Evolutionary conservation across 1,140 invertebrate genomes (phyloP).

Genomic region (Atta colombica): DNA sequence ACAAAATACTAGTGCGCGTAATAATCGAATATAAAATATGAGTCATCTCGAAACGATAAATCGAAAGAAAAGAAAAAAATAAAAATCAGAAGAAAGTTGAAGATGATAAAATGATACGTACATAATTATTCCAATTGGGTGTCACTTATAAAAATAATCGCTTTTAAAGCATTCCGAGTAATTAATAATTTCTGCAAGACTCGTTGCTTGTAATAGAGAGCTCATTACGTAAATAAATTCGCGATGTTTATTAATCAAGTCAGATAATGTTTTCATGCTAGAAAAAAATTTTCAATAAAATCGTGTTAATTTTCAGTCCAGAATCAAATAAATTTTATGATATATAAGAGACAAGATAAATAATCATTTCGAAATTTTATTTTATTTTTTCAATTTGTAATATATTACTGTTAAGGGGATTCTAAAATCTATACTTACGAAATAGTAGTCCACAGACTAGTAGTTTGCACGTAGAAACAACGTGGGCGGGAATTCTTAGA

Average conservation of each 20-base stretch:
- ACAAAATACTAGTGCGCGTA: background rate
- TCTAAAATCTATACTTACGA: too few relatives aligned
- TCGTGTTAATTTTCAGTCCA: background rate
- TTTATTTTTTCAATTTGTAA: background rate
- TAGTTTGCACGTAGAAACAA: too few relatives aligned
- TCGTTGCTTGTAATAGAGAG: too few relatives aligned
- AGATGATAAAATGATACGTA: background rate
- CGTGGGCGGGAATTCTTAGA: too few relatives aligned
- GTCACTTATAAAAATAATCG: background rate
- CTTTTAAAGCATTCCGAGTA: too few relatives aligned
- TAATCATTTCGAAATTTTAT: background rate
- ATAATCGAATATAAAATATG: conserved; percentile 2
- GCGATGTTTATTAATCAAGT: background rate
- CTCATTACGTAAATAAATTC: background rate
- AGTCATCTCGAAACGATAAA: background rate
- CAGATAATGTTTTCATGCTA: background rate
- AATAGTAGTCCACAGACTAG: too few relatives aligned
- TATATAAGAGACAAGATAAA: background rate
- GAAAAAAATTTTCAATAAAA: background rate
- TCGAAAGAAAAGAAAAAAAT: background rate
- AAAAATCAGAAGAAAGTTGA: too few relatives aligned
- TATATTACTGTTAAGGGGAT: too few relatives aligned
- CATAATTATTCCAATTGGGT: background rate
- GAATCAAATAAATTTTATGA: background rate
- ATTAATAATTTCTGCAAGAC: too few relatives aligned